A percentile compares a stretch with the other conserved stretches of the same genome.
phyloP scores from a whole-genome alignment of 2,888 invertebrate species.

The Resseliella maxima region DNA sequence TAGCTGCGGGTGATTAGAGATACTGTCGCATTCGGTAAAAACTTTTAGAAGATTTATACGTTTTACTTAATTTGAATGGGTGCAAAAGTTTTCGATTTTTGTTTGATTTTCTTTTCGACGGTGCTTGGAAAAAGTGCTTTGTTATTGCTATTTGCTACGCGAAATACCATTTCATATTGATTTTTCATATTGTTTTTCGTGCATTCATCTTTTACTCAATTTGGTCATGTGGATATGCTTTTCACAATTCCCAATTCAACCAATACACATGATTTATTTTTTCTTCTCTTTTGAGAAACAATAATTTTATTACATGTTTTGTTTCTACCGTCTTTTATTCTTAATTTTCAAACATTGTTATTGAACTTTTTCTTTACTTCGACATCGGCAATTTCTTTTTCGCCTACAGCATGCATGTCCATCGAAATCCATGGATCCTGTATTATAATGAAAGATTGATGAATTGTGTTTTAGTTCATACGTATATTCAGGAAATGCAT shows the following conservation, averaged over 20 bases:
- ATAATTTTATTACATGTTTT: conserved; percentile 28
- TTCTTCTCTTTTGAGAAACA: conserved; percentile 6
- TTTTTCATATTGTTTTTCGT: neutral
- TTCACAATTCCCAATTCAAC: neutral
- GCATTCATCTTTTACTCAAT: neutral
- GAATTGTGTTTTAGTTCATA: too few relatives aligned
- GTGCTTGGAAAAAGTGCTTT: neutral
- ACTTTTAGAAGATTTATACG: conserved; percentile 16
- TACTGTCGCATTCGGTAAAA: conserved; percentile 46
- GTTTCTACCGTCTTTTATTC: neutral
- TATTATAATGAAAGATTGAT: too few relatives aligned
- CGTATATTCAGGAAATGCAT: too few relatives aligned
- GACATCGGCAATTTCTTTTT: neutral
- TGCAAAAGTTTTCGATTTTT: conserved; percentile 34
- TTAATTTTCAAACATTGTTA: conserved; percentile 11
- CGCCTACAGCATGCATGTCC: neutral
- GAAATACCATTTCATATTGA: neutral
- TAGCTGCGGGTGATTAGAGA: conserved; percentile 53
- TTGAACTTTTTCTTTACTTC: neutral
- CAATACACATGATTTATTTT: too few relatives aligned
- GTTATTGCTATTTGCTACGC: too few relatives aligned
- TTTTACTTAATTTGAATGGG: conserved; percentile 33
- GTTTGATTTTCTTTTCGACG: neutral
- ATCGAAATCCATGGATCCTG: too few relatives aligned
- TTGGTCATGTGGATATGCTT: neutral